phyloP scores from a whole-genome alignment of 1,140 invertebrate genomes.

The Mya arenaria region DNA sequence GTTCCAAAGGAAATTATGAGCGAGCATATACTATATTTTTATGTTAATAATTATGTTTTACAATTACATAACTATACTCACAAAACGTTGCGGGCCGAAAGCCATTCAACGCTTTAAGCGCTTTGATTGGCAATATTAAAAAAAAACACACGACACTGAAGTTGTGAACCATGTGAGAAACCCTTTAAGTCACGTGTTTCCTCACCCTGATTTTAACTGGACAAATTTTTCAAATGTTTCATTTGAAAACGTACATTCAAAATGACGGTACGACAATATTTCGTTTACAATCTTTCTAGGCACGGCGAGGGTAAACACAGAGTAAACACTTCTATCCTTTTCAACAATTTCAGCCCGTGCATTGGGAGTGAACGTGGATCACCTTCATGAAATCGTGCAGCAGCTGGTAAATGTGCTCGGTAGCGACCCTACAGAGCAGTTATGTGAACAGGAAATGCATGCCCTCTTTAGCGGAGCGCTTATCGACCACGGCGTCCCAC shows the following conservation, averaged over 20 bases:
- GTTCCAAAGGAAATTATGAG: too few species aligned
- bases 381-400: background rate
- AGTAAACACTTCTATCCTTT: too few species aligned
- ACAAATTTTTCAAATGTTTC: background rate
- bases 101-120: too few species aligned
- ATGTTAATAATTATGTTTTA: too few species aligned
- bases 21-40: too few species aligned
- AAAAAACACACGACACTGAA: too few species aligned
- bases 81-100: too few species aligned
- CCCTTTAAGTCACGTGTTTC: background rate
- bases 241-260: background rate
- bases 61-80: too few species aligned
- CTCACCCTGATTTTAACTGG: background rate
- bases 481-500: conserved; percentile 13
- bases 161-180: background rate
- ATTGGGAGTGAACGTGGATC: background rate
- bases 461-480: background rate
- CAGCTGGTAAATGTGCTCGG: conserved; percentile 13
- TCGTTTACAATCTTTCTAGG: background rate
- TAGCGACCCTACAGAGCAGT: conserved; percentile 25
- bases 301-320: background rate
- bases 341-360: background rate
- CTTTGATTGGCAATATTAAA: too few species aligned
- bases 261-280: background rate
- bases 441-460: conserved; percentile 26